Base-by-base conservation (phyloP, 2,113 vertebrate genomes). In the Etia nguti region DNA sequence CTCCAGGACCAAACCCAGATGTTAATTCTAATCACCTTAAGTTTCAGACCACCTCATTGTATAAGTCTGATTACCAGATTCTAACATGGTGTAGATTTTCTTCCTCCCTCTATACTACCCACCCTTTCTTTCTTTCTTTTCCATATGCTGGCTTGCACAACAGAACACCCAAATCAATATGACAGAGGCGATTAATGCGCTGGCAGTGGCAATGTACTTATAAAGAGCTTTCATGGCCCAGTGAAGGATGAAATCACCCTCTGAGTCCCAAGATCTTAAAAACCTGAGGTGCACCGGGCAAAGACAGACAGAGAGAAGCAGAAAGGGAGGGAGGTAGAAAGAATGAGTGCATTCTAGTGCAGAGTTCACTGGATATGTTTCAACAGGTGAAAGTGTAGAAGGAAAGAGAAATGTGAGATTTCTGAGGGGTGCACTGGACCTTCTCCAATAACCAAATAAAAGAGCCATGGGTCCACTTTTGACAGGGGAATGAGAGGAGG, bases 161-260 rank as follows among this genome's bases (percentile, higher is more conserved):
- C 90, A 90, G 82, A 93, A 84, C 88, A 89, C 84, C 65, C 87
- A 83, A 93, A 95, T 95, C 93, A 93, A 94, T 94, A 91, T 89
- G 93, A 91, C 87, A 34, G 55, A 77, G 88, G 87, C 91, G 91
- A 95, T 94, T 93, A 94, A 95, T 94, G 93, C 26, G 87, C 86
- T 84, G 86, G 94, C 43, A 75, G 88, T 86, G 90, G 89, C 68
- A 80, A 90, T 93, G 93, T 94, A 92, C 89, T 94, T 93, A 92
- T 94, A 93, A 92, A 94, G 88, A 90, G 93, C 92, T 95, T 94
- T 95, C 93, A 93, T 94, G 94, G 93, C 89, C 89, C 93, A 95
- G 89, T 94, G 94, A 95, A 95, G 92, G 93, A 94, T 95, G 93
- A 95, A 94, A 95, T 95, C 94, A 95, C 90, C 80, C 93, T 93